These are phyloP conservation scores for Drosophila elegans DNA, from an alignment of 1,140 invertebrate genomes.

Conservation along the genomic window DNA sequence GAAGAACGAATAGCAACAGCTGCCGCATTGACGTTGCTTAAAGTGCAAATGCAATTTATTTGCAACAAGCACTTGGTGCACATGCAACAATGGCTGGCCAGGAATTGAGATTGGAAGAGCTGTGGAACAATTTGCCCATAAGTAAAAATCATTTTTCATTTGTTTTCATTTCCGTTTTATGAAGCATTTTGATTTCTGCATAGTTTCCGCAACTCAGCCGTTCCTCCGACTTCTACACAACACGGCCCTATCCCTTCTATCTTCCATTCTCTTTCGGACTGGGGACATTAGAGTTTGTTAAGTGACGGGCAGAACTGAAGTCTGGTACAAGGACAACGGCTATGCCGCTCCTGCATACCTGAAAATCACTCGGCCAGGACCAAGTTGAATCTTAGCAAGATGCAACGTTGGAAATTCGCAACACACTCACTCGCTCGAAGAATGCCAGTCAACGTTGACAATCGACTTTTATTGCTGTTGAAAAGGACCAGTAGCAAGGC, in stretches of 20 bases:
- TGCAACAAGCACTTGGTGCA: slow-evolving; percentile 51
- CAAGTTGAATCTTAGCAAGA: slow-evolving; percentile 13
- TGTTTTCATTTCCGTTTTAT: slow-evolving; percentile 79
- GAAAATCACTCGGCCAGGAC: slow-evolving; percentile 38
- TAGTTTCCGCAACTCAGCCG: slow-evolving; percentile 37
- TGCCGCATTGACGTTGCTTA: slow-evolving; percentile 48
- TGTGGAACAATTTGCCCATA: slow-evolving; percentile 65
- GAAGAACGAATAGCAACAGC: slow-evolving; percentile 21
- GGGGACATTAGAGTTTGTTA: slow-evolving; percentile 61
- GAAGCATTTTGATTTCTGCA: slow-evolving; percentile 75
- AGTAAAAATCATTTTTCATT: slow-evolving; percentile 81
- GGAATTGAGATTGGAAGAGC: slow-evolving; percentile 7
- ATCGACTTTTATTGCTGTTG: slow-evolving; percentile 79
- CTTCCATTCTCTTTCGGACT: neutral
- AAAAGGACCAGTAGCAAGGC: slow-evolving; percentile 31
- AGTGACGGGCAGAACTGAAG: slow-evolving; percentile 53
- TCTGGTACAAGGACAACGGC: slow-evolving; percentile 4
- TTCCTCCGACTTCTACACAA: neutral
- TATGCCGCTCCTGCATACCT: slow-evolving; percentile 43
- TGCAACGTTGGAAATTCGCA: slow-evolving; percentile 40
- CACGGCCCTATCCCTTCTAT: neutral
- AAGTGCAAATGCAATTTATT: slow-evolving; percentile 70
- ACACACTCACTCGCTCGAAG: slow-evolving; percentile 23
- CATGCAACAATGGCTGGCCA: slow-evolving; percentile 15
- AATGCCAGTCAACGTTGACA: slow-evolving; percentile 68